Conservation (phyloP, 1,140 invertebrate genomes). For the Meloidogyne hapla region DNA sequence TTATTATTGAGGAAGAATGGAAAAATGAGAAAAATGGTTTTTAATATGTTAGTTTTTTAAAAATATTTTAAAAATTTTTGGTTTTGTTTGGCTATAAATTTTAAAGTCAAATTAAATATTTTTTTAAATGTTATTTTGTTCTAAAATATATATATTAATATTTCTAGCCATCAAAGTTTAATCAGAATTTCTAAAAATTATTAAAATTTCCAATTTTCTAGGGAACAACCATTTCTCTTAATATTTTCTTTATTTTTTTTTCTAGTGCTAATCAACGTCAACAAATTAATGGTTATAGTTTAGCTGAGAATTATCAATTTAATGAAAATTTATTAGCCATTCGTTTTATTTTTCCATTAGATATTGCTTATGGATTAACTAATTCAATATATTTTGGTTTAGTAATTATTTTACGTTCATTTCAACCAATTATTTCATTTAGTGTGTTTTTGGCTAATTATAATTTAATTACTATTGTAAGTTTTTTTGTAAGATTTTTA, state of each 20-base stretch:
- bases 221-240: no score
- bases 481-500: neutral
- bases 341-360: slow-evolving; percentile 22
- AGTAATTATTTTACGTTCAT: slow-evolving; percentile 8
- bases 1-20: neutral
- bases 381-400: slow-evolving; percentile 15
- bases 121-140: no score
- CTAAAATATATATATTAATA: no score
- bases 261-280: neutral
- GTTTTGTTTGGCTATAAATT: no score
- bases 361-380: slow-evolving; percentile 25
- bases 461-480: slow-evolving; percentile 14
- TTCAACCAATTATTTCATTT: neutral
- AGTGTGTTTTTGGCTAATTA: slow-evolving; percentile 18
- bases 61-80: no score
- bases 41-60: neutral
- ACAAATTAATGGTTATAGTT: neutral
- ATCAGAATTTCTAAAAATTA: no score
- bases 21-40: neutral
- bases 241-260: no score
- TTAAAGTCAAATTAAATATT: no score
- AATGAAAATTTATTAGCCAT: slow-evolving; percentile 14
- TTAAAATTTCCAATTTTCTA: no score
- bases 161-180: no score
- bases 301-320: slow-evolving; percentile 22